Percentiles rank a stretch among this genome's conserved stretches.
These are phyloP conservation scores for Acleris laterana DNA, from an alignment of 2,888 invertebrate species.

Conservation along the genomic window DNA sequence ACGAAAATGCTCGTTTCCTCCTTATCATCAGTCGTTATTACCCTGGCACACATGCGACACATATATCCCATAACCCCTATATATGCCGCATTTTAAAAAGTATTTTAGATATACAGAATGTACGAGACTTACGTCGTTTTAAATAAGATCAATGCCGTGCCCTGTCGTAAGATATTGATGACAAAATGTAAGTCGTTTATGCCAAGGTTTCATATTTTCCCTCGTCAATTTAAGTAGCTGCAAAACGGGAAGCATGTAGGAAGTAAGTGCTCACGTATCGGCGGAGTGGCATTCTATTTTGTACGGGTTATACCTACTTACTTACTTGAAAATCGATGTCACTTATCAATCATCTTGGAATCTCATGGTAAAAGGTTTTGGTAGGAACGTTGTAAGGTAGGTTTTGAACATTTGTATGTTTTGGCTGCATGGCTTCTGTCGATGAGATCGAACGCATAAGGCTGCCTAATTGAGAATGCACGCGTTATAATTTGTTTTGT, in stretches of 20 bases:
- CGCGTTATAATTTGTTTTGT: too few relatives aligned
- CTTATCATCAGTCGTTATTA: conserved; percentile 27
- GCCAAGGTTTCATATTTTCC: conserved; percentile 27
- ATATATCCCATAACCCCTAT: not conserved
- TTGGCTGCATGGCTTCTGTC: too few relatives aligned
- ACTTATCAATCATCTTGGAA: not conserved
- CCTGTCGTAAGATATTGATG: conserved; percentile 23
- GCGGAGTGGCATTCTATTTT: not conserved
- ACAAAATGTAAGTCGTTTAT: conserved; percentile 28
- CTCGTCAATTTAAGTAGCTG: not conserved
- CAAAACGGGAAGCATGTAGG: conserved; percentile 3
- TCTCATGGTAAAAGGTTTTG: not conserved
- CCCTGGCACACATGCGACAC: conserved; percentile 6
- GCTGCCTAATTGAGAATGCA: too few relatives aligned
- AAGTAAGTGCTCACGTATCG: not conserved
- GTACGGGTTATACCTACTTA: not conserved
- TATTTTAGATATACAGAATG: not conserved
- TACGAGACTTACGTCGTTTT: conserved; percentile 10
- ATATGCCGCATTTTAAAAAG: not conserved
- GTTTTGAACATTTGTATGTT: too few relatives aligned
- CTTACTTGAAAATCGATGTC: not conserved
- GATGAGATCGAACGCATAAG: too few relatives aligned
- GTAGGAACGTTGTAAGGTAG: too few relatives aligned
- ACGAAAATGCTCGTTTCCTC: conserved; percentile 11
- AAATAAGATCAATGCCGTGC: not conserved